These are phyloP conservation scores for Oxystoma pomonae DNA, from an alignment of 2,888 invertebrate species.

Conservation along the genomic window DNA sequence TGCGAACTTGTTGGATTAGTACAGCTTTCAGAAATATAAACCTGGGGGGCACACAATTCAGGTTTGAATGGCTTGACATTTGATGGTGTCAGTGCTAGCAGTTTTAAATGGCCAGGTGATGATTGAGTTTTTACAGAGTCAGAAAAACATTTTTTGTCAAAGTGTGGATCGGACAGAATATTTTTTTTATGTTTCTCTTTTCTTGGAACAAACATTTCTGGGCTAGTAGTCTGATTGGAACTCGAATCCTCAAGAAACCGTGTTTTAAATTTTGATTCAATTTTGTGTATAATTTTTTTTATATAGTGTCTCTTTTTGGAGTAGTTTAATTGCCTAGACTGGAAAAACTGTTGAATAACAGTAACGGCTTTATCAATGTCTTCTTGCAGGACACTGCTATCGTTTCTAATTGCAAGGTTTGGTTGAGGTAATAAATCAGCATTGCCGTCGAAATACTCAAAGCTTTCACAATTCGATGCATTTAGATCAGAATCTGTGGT, in stretches of 20 bases:
- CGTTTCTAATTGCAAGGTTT: background rate
- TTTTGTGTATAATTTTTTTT: conserved; percentile 60
- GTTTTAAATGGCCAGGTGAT: no score
- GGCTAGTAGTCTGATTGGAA: conserved; percentile 40
- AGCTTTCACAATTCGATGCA: conserved; percentile 17
- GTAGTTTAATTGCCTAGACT: conserved; percentile 56
- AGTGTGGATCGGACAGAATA: no score
- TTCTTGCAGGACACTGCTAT: conserved; percentile 29
- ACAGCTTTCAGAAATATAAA: no score
- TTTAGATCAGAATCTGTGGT: conserved; percentile 9
- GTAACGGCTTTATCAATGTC: conserved; percentile 62
- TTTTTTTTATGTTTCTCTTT: no score
- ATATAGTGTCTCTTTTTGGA: conserved; percentile 60
- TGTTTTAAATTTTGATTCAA: conserved; percentile 39
- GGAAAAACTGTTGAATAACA: conserved; percentile 56
- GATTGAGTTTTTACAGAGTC: no score
- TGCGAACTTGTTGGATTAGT: no score
- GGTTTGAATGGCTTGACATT: no score
- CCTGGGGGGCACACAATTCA: no score
- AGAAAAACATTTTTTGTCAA: no score
- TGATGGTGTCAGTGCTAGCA: no score
- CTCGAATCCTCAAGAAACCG: conserved; percentile 58
- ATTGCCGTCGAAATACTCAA: conserved; percentile 37
- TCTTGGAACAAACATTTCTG: no score
- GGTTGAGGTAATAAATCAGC: conserved; percentile 9